phyloP scores from a whole-genome alignment of 2,113 vertebrate genomes.

The Tretioscincus oriximinensis region DNA sequence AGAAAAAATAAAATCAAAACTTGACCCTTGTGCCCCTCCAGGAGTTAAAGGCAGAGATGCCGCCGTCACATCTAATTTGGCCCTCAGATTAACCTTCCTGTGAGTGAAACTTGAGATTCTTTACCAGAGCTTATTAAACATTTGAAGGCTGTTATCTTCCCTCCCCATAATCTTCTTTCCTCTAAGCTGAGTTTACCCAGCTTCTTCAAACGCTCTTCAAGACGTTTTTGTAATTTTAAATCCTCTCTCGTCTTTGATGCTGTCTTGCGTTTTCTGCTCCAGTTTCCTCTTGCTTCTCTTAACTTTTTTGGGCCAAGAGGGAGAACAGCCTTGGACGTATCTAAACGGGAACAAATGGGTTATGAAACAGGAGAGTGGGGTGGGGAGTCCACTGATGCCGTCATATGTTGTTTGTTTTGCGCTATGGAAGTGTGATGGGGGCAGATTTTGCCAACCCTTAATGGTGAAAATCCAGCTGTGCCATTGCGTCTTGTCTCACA shows the following conservation, averaged over 20 bases:
- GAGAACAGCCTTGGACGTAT: background rate
- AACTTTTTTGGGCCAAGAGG: background rate
- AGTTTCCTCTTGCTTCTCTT: background rate
- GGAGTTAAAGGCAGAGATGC: too few relatives aligned
- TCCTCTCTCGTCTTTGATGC: background rate
- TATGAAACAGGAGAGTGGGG: too few relatives aligned
- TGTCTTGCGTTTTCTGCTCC: background rate
- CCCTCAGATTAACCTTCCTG: background rate
- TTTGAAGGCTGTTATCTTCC: background rate
- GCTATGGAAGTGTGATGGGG: too few relatives aligned
- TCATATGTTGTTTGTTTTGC: too few relatives aligned
- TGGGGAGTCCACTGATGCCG: too few relatives aligned
- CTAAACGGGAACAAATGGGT: background rate
- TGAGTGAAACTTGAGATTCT: background rate
- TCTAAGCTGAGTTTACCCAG: slow-evolving; percentile 8
- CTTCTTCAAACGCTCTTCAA: slow-evolving; percentile 11
- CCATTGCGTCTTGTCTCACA: too few relatives aligned
- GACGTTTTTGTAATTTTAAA: background rate
- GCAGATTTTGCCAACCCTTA: too few relatives aligned
- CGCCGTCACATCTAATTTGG: background rate
- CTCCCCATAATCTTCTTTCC: slow-evolving; percentile 3
- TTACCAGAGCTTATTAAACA: slow-evolving; percentile 3
- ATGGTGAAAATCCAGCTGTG: too few relatives aligned
- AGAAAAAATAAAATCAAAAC: background rate
- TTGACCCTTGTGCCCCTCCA: background rate